phyloP scores from a whole-genome alignment of 2,888 invertebrate species.

The Apotomis turbidana region DNA sequence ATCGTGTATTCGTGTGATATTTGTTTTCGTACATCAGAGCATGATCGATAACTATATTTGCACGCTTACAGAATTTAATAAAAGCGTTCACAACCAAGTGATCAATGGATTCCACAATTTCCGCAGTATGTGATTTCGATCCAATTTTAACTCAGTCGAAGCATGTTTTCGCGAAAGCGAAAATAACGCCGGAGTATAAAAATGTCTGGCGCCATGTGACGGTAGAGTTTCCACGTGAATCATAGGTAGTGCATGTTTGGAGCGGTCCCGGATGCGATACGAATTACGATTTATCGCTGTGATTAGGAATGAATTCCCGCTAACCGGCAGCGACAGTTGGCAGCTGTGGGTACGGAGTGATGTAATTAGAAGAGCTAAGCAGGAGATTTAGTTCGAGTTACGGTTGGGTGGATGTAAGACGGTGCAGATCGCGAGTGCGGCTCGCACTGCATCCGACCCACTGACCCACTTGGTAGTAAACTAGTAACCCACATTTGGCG shows the following conservation, averaged over 20 bases:
- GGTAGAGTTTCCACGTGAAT: constrained; percentile 29
- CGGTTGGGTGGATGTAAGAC: constrained; percentile 22
- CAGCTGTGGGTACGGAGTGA: constrained; percentile 1
- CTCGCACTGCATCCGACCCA: constrained; percentile 42
- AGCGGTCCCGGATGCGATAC: constrained; percentile 19
- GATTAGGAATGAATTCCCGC: constrained; percentile 22
- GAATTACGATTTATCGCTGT: constrained; percentile 4
- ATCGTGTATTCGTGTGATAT: constrained; percentile 8
- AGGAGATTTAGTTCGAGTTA: constrained; percentile 8
- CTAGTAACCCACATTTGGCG: constrained; percentile 57
- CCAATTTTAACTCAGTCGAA: constrained; percentile 4
- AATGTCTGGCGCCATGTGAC: constrained; percentile 45
- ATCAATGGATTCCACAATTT: constrained; percentile 5
- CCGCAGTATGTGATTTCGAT: background rate
- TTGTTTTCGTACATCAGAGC: constrained; percentile 51
- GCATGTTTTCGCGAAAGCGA: constrained; percentile 35
- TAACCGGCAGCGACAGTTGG: constrained; percentile 15
- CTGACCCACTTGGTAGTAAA: constrained; percentile 49
- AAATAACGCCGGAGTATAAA: constrained; percentile 43
- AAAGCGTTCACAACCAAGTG: background rate
- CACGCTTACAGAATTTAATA: background rate
- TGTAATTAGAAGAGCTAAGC: constrained; percentile 24
- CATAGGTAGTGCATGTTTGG: constrained; percentile 28
- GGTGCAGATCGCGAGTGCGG: constrained; percentile 32
- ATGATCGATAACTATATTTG: constrained; percentile 45